Base-by-base conservation (phyloP, 2,888 invertebrate species). In the Geotrupes spiniger region DNA sequence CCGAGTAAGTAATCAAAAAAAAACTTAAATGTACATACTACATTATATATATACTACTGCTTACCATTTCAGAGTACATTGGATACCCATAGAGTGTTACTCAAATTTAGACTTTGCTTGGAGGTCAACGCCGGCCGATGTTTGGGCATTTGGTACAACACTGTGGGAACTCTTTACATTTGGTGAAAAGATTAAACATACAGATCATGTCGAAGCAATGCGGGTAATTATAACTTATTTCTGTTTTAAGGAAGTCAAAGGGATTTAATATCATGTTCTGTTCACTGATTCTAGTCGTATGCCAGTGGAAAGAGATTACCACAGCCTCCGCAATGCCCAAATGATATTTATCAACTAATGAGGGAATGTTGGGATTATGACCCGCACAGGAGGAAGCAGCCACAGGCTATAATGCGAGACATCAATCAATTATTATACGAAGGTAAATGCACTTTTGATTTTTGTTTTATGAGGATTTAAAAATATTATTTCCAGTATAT, bases 61-160 rank as follows among this genome's bases (percentile, higher is more conserved):
- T 15, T 9, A 28, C 25, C 4, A 12, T 43, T 49, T n/a, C 65
- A 92, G 92, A 62, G 79, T 91, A 2, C 91, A 92, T 58, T 96
- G 94, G 94, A 83, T 94, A 65, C 92, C 95, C 0, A 83, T 87
- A 6, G 92, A 94, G 68, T 87, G 85, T 65, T 86, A 88, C 67
- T 69, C 77, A 0, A 85, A 87, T 67, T 78, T 84, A 63, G 81
- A 81, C 63, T 74, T 78, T 57, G 87, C 87, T 9, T 82, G 81
- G 66, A 75, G 77, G 6, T 86, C 85, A 12, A 78, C 81, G 0
- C 78, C 83, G 42, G 87, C 90, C 8, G 95, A 95, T 65, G 83
- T 93, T 14, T 96, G 92, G 91, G 92, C 95, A 3, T 87, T 90
- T 66, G 92, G 89, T 0, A 95, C 94, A 2, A 93, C 93, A 0